Evolutionary conservation across 30 jellyfish, hydroid and myxozoan genomes (phyloP), one percentile per base, ranked within the genome.

Genomic region (Cassiopea andromeda): DNA sequence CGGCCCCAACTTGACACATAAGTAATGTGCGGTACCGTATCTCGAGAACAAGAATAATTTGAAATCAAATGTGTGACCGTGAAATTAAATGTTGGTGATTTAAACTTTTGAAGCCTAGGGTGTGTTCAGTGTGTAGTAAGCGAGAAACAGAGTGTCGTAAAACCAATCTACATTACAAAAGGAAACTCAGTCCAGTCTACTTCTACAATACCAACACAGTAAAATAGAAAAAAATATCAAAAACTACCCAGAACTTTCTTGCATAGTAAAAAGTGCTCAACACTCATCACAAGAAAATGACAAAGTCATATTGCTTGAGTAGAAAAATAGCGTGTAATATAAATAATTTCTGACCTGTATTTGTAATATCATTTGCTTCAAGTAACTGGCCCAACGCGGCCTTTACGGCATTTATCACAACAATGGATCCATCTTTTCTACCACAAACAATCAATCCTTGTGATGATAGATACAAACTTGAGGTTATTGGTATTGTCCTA

Each of bases 371-470:
- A 48, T 84, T 85, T 14, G 83, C 73, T 74, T 81, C 87, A 49
- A 96, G 90, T 44, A 96, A 92, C 71, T 96, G 98, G 46, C 87
- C 16, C 4, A 96, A 17, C 18, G 98, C 97, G 1, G 96, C 99
- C 38, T 74, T 79, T 43, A 88, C 84, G 0, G 98, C 98, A 69
- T 80, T 90, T 47, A 96, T 91, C 46, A 96, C 90, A 68, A 96
- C 94, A 70, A 96, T 96, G 1, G 94, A 78, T 16, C 99, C 99
- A 85, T 96, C 91, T 16, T 91, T 69, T 75, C 97, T 67, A 5
- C 99, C 99, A 74, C 99, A 96, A 19, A 96, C 99, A 50, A 96
- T 75, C 44, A 83, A 67, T 14, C 99, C 99, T 91, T 96, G 99
- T 7, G 99, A 96, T 67, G 99, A 96, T 48, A 96, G 64, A 73